These are phyloP conservation scores for Lucifuga dentata DNA, from an alignment of 2,113 vertebrate species.

Conservation along the genomic window DNA sequence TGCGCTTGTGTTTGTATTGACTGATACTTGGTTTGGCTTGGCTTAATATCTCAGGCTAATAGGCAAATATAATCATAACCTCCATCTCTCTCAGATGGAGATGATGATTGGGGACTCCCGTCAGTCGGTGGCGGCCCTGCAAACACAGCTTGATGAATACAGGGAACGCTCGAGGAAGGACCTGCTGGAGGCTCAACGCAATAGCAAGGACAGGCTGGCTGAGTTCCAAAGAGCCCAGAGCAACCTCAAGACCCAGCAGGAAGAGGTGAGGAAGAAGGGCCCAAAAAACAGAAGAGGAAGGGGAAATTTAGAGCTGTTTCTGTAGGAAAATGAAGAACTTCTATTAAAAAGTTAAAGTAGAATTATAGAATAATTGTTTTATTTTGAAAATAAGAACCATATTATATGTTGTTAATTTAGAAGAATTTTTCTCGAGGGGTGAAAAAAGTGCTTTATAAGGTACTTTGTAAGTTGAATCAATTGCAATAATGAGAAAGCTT, in stretches of 20 bases:
- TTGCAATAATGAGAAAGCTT: no score
- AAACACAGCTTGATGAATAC: constrained; percentile 90
- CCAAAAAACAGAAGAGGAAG: not conserved
- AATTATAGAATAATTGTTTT: no score
- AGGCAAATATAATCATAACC: no score
- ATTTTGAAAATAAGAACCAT: no score
- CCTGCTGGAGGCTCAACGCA: constrained; percentile 88
- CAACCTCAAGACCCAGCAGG: constrained; percentile 85
- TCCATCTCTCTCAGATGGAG: constrained; percentile 84
- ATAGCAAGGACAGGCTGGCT: constrained; percentile 86
- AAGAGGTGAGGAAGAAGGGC: constrained; percentile 85
- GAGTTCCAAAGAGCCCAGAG: constrained; percentile 90
- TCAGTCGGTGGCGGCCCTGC: constrained; percentile 83
- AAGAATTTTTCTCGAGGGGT: no score
- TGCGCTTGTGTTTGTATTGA: constrained; percentile 1
- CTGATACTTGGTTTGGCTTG: no score
- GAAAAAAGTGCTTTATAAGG: no score
- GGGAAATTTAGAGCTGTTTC: not conserved
- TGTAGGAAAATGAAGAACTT: no score
- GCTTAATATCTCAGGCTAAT: no score
- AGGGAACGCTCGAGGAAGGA: constrained; percentile 91
- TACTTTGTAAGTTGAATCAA: no score
- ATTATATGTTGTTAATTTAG: no score
- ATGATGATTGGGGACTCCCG: constrained; percentile 87
- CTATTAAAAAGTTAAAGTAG: no score